Evolutionary conservation across 2,888 invertebrate species (phyloP).

Genomic region (Flexamia atlantica): DNA sequence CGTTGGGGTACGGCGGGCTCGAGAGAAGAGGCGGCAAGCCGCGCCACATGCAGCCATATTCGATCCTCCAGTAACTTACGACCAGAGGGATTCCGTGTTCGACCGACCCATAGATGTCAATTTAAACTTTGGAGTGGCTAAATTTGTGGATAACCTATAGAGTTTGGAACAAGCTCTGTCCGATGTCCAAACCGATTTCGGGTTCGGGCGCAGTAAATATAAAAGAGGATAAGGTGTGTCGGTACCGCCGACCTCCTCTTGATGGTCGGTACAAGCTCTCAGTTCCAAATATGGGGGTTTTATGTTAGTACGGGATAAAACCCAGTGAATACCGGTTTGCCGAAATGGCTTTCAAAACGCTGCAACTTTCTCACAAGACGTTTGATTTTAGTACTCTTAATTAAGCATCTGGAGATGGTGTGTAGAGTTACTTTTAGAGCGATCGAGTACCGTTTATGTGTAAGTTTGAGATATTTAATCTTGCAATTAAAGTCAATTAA

Average conservation of each 20-base stretch:
- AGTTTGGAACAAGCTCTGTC: slow-evolving; percentile 29
- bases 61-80: slow-evolving; percentile 31
- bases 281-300: neutral
- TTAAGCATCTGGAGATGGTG: too few species aligned
- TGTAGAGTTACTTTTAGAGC: too few species aligned
- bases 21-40: neutral
- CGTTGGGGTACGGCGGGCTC: too few species aligned
- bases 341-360: too few species aligned
- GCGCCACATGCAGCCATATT: slow-evolving; percentile 39
- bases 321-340: too few species aligned
- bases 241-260: neutral
- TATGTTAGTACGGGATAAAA: too few species aligned
- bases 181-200: slow-evolving; percentile 50
- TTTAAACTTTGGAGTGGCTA: slow-evolving; percentile 48
- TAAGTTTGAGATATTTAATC: too few species aligned
- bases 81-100: slow-evolving; percentile 28
- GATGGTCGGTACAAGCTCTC: neutral
- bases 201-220: slow-evolving; percentile 33
- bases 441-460: too few species aligned
- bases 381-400: too few species aligned
- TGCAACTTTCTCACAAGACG: too few species aligned
- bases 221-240: neutral
- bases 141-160: slow-evolving; percentile 58
- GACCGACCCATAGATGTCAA: slow-evolving; percentile 53
- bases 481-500: too few species aligned